Evolutionary conservation across 2,888 invertebrate species (phyloP).

Genomic region (Shargacucullia verbasci): DNA sequence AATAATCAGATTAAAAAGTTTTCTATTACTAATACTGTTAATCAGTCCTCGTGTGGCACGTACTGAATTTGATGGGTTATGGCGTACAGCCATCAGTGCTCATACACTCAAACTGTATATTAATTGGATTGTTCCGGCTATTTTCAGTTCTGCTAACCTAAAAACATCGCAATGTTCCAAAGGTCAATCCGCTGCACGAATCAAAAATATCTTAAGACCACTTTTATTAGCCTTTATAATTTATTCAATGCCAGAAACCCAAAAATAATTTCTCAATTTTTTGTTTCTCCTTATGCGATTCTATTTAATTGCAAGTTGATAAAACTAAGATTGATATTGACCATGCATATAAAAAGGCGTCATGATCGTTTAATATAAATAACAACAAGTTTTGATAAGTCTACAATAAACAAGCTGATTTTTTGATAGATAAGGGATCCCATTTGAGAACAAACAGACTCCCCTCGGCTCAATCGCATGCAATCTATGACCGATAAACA

Average conservation of each 20-base stretch:
- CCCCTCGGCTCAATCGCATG: background rate
- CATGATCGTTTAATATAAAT: background rate
- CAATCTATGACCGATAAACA: constrained; percentile 9
- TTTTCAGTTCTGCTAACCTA: background rate
- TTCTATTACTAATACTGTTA: background rate
- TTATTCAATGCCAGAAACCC: constrained; percentile 1
- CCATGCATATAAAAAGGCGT: background rate
- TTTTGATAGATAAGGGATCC: background rate
- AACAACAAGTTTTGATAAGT: background rate
- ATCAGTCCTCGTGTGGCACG: background rate
- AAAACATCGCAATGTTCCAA: too few relatives aligned
- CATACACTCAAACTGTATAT: background rate
- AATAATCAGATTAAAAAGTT: background rate
- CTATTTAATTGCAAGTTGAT: too few relatives aligned
- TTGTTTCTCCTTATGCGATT: too few relatives aligned
- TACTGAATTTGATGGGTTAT: background rate
- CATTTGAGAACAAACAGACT: too few relatives aligned
- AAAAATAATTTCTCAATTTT: too few relatives aligned
- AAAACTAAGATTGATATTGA: too few relatives aligned
- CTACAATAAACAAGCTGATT: constrained; percentile 14
- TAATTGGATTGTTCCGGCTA: background rate
- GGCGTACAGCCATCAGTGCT: background rate
- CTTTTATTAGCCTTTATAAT: background rate
- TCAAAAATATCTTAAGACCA: too few relatives aligned
- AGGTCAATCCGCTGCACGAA: too few relatives aligned